Evolutionary conservation across 1,140 invertebrate genomes (phyloP).

Genomic region (Drosophila pallidifrons): DNA sequence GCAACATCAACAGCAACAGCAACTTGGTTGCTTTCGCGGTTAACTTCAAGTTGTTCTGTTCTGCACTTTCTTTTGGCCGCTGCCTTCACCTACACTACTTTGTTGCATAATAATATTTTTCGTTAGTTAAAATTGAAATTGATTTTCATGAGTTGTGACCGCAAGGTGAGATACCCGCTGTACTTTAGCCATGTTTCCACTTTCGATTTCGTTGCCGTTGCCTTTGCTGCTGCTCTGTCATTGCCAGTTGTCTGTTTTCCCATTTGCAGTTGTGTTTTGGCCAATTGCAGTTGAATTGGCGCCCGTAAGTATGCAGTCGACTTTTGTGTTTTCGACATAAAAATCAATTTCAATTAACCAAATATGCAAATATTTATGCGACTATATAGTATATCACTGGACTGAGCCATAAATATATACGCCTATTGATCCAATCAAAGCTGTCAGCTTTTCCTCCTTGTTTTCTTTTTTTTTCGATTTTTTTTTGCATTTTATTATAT

Average conservation of each 20-base stretch:
- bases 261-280: background rate
- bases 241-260: constrained; percentile 10
- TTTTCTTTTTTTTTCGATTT: background rate
- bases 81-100: no score
- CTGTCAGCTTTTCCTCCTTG: background rate
- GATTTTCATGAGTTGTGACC: constrained; percentile 59
- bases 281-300: background rate
- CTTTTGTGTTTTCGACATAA: constrained; percentile 33
- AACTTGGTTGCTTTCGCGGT: constrained; percentile 61
- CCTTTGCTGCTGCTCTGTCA: background rate
- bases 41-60: constrained; percentile 60
- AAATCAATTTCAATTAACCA: constrained; percentile 81
- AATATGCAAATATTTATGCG: constrained; percentile 56
- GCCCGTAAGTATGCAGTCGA: constrained; percentile 33
- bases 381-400: background rate
- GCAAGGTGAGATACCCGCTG: constrained; percentile 12
- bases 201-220: no score
- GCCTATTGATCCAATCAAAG: constrained; percentile 27
- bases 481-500: background rate
- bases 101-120: constrained; percentile 55
- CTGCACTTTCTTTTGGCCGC: background rate
- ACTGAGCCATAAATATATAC: constrained; percentile 14
- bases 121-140: constrained; percentile 65
- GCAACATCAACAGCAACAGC: constrained; percentile 31
- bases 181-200: background rate